phyloP scores from a whole-genome alignment of 64 coral and sea anemone genomes.

The Exaiptasia diaphana region DNA sequence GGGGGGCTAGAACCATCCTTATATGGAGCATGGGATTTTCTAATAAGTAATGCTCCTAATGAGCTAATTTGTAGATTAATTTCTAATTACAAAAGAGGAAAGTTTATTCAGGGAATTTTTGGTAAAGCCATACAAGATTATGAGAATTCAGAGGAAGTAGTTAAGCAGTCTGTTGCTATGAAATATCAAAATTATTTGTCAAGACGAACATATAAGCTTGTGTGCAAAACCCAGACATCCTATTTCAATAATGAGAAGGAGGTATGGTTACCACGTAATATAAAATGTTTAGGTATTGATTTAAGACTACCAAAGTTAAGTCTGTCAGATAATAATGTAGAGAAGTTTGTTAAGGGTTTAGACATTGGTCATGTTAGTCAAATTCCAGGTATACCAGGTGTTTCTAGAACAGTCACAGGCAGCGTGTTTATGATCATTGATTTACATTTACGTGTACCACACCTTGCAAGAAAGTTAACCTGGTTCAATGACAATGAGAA shows the following conservation, averaged over 20 bases:
- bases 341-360: conserved; percentile 36
- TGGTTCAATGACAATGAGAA: conserved; percentile 30
- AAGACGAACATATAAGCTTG: background rate
- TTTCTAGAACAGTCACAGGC: conserved; percentile 21
- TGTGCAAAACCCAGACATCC: conserved; percentile 40
- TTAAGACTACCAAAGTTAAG: background rate
- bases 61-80: conserved; percentile 19
- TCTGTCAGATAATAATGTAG: background rate
- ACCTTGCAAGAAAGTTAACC: background rate
- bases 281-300: conserved; percentile 4
- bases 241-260: conserved; percentile 29
- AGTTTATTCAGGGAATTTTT: conserved; percentile 28
- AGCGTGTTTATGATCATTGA: conserved; percentile 17
- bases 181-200: conserved; percentile 37
- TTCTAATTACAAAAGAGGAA: conserved; percentile 12
- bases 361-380: conserved; percentile 19
- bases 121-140: conserved; percentile 34
- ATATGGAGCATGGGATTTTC: conserved; percentile 35
- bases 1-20: conserved; percentile 9
- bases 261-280: conserved; percentile 34
- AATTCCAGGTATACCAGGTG: conserved; percentile 18
- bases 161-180: conserved; percentile 13
- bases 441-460: conserved; percentile 33
- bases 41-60: background rate
- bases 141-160: conserved; percentile 6